phyloP scores from a whole-genome alignment of 2,797 vertebrate genomes.

The Denticeps clupeoides region DNA sequence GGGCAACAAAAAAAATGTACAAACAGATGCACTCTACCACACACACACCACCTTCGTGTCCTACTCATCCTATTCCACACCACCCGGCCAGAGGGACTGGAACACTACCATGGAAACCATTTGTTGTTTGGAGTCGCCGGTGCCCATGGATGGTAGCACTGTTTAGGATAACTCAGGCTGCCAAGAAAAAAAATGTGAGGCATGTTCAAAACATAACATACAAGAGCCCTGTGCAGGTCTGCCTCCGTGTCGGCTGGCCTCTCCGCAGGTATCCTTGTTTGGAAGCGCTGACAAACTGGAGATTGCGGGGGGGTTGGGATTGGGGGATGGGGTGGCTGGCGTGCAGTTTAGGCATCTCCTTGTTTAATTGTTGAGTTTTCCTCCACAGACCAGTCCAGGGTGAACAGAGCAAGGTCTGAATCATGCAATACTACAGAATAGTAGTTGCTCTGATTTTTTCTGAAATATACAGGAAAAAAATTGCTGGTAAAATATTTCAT shows the following conservation, averaged over 20 bases:
- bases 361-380: too few species aligned
- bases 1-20: too few species aligned
- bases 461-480: too few species aligned
- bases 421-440: too few species aligned
- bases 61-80: neutral
- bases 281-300: slow-evolving; percentile 67
- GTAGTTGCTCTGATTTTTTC: too few species aligned
- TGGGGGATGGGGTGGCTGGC: too few species aligned
- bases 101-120: slow-evolving; percentile 44
- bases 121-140: slow-evolving; percentile 46
- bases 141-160: slow-evolving; percentile 53
- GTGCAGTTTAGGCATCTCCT: too few species aligned
- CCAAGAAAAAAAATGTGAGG: slow-evolving; percentile 61
- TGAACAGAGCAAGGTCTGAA: too few species aligned
- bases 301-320: slow-evolving; percentile 42
- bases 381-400: too few species aligned
- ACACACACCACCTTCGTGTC: slow-evolving; percentile 6
- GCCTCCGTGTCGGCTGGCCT: slow-evolving; percentile 49
- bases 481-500: too few species aligned
- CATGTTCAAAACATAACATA: slow-evolving; percentile 65
- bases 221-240: slow-evolving; percentile 56
- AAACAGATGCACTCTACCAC: too few species aligned
- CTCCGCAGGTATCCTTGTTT: slow-evolving; percentile 66
- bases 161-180: slow-evolving; percentile 63
- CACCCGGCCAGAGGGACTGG: slow-evolving; percentile 7